Percentiles rank a stretch among this genome's conserved stretches.
Evolutionary conservation across 1,140 invertebrate genomes (phyloP).

Genomic region (Argopecten irradians): DNA sequence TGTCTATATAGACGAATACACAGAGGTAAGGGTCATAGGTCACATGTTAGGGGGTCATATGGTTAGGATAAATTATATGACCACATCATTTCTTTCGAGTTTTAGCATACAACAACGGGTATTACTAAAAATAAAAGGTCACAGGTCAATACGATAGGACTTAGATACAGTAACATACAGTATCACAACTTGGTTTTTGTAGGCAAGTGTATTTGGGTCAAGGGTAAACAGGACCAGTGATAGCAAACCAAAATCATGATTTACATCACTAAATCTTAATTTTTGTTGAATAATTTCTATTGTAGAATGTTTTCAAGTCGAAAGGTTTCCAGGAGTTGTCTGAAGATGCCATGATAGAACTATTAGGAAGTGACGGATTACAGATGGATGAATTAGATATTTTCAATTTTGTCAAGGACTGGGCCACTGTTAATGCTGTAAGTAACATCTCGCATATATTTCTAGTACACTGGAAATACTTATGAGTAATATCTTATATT

Average conservation of each 20-base stretch:
- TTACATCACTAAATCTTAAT: no score
- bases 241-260: neutral
- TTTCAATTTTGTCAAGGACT: conserved; percentile 70
- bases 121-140: no score
- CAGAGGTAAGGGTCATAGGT: conserved; percentile 63
- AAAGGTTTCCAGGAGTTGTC: conserved; percentile 74
- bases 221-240: neutral
- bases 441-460: conserved; percentile 36
- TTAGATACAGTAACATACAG: no score
- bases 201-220: no score
- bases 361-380: conserved; percentile 68
- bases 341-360: conserved; percentile 68
- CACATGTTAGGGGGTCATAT: conserved; percentile 72
- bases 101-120: no score
- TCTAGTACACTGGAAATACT: neutral
- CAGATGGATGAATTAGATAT: conserved; percentile 73
- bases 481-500: neutral
- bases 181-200: no score
- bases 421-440: conserved; percentile 75
- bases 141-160: no score
- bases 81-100: conserved; percentile 61
- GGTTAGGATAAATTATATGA: conserved; percentile 70
- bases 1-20: conserved; percentile 71
- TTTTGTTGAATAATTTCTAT: conserved; percentile 30
- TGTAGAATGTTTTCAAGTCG: conserved; percentile 73